Conservation (phyloP, 2,797 vertebrate genomes). For the Amphiprion clarkii region DNA sequence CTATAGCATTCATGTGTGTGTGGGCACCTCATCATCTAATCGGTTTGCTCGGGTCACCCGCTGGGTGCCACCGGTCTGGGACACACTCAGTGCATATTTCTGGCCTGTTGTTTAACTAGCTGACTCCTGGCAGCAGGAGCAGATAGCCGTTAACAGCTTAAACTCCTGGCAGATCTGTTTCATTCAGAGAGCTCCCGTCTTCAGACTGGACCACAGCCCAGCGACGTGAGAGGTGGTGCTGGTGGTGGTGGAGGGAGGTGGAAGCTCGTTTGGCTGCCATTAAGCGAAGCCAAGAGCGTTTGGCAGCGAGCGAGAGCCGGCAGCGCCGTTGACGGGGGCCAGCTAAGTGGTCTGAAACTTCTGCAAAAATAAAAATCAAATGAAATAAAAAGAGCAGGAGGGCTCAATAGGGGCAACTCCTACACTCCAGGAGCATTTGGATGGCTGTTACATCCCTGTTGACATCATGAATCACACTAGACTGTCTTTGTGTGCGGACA, state of each 20-base stretch:
- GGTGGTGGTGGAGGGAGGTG: background rate
- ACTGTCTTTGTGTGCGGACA: slow-evolving; percentile 40
- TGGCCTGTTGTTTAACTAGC: slow-evolving; percentile 37
- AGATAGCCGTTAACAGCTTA: slow-evolving; percentile 71
- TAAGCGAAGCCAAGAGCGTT: slow-evolving; percentile 50
- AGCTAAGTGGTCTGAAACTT: slow-evolving; percentile 58
- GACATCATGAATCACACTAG: slow-evolving; percentile 72
- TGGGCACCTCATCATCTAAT: slow-evolving; percentile 12
- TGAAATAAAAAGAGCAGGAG: slow-evolving; percentile 21
- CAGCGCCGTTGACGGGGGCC: slow-evolving; percentile 40
- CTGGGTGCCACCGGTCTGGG: background rate
- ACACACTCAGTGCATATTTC: slow-evolving; percentile 43
- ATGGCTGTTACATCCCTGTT: slow-evolving; percentile 80
- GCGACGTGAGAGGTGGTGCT: slow-evolving; percentile 39
- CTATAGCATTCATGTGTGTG: background rate
- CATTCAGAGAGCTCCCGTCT: slow-evolving; percentile 55
- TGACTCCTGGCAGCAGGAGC: slow-evolving; percentile 66
- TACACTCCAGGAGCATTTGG: slow-evolving; percentile 58
- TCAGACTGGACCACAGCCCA: slow-evolving; percentile 64
- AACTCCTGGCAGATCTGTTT: slow-evolving; percentile 63
- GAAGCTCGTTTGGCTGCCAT: slow-evolving; percentile 60
- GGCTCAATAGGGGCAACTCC: slow-evolving; percentile 62
- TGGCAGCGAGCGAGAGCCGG: slow-evolving; percentile 57
- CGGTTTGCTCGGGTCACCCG: slow-evolving; percentile 16
- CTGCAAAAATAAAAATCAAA: slow-evolving; percentile 13